These are phyloP conservation scores for Antechinus flavipes DNA, from an alignment of 2,113 vertebrate genomes.

Conservation along the genomic window DNA sequence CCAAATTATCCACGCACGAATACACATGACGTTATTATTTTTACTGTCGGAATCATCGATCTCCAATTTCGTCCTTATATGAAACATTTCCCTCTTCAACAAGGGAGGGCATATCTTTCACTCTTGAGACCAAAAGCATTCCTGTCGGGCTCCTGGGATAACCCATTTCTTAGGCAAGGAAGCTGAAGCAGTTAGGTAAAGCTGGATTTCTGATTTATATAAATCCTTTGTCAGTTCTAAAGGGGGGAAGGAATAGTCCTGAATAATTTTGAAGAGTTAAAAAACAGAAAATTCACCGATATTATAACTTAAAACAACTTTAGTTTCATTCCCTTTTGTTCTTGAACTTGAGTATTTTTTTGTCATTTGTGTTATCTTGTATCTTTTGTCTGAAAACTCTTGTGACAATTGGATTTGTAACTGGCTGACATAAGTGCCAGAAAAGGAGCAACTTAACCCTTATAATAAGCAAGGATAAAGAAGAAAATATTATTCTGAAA, in stretches of 20 bases:
- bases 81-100: not conserved
- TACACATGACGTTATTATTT: not conserved
- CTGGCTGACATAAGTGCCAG: not conserved
- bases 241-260: not conserved
- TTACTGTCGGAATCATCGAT: not conserved
- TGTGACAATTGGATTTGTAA: not conserved
- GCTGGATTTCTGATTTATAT: not conserved
- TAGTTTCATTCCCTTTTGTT: not conserved
- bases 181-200: not conserved
- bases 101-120: constrained; percentile 10
- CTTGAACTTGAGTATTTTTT: not conserved
- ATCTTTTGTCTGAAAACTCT: not conserved
- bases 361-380: not conserved
- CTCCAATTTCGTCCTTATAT: constrained; percentile 17
- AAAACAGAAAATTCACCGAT: not conserved
- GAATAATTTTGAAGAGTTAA: not conserved
- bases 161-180: constrained; percentile 31
- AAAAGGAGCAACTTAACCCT: not conserved
- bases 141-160: constrained; percentile 15
- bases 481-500: not conserved
- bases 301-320: not conserved
- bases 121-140: not conserved
- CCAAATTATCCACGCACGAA: not conserved
- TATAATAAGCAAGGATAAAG: not conserved
- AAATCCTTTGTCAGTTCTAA: not conserved